Evolutionary conservation across 2,888 invertebrate species (phyloP).

Genomic region (Ommatoiulus sabulosus): DNA sequence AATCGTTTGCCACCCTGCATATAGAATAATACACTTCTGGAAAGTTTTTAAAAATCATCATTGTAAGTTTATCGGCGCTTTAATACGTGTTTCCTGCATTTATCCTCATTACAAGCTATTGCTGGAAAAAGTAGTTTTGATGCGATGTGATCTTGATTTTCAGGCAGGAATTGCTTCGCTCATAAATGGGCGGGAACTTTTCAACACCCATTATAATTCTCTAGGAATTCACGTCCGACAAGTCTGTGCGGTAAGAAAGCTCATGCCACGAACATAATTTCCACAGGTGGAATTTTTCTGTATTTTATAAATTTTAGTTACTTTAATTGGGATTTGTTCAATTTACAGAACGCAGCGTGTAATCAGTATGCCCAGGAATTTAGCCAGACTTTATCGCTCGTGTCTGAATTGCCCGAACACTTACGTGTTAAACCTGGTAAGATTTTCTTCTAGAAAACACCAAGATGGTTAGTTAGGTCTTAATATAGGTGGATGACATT

Average conservation of each 20-base stretch:
- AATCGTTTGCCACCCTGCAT: too few relatives aligned
- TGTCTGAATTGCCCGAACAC: conserved; percentile 74
- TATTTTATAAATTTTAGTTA: neutral
- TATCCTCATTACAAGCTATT: too few relatives aligned
- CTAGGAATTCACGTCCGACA: conserved; percentile 84
- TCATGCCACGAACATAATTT: neutral
- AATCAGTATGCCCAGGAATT: conserved; percentile 79
- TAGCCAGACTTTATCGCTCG: conserved; percentile 85
- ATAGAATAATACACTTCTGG: neutral
- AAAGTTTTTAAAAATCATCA: conserved; percentile 13
- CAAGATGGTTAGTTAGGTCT: too few relatives aligned
- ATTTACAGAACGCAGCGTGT: conserved; percentile 68
- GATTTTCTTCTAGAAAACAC: neutral
- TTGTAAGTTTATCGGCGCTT: too few relatives aligned
- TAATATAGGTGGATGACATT: too few relatives aligned
- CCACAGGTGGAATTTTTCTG: neutral
- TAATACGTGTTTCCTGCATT: too few relatives aligned
- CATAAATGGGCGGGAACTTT: conserved; percentile 89
- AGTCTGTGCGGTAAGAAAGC: conserved; percentile 73
- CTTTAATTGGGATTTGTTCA: conserved; percentile 15
- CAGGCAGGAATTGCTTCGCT: conserved; percentile 86
- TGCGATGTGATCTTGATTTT: neutral
- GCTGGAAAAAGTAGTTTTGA: neutral
- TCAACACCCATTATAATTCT: conserved; percentile 94
- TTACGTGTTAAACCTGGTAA: conserved; percentile 71